Evolutionary conservation across 92 coral and sea anemone genomes (phyloP), one percentile per base, ranked within the genome.

Genomic region (Palythoa caribaeorum): DNA sequence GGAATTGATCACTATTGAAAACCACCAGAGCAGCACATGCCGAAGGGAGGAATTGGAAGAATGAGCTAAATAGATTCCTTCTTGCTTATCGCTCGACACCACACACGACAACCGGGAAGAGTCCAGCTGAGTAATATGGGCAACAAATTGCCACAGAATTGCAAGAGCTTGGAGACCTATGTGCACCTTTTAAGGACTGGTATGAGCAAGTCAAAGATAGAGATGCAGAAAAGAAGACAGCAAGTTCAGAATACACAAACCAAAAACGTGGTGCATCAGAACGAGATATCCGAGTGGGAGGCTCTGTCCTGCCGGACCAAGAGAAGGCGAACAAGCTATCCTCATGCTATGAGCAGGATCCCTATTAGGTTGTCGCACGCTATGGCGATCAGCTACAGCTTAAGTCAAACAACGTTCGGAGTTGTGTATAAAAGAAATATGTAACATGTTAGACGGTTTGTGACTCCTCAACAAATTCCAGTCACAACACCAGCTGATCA

Each of bases 281-380:
- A 37, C 47, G 92, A 69, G 88, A 93, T 13, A 77, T 88, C 28
- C 59, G 51, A 19, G 78, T 44, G 73, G 93, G 94, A 60, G 93
- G 86, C 52, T 78, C 17, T 28, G 28, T 28, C 28, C 28, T 28
- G 28, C 28, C 28, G 28, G 28, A 0, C 28, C 28, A 28, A 28
- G 28, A 28, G 28, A 28, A 28, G 28, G 28, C 28, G 28, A 28
- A 28, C 0, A 28, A 28, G 28, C 28, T 28, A 28, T 28, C 28
- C 28, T 28, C 28, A 28, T 28, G 28, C 28, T 28, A 28, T 28
- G 28, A 28, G 28, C 28, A 28, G 28, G 28, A 28, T 28, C 92
- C 95, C 8, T 93, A 90, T 54, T 47, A 87, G 73, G 87, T 92
- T 14, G 71, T 76, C 28, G 77, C 89, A n/a, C 90, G 87, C 13